Base-by-base conservation (phyloP, 2,797 vertebrate species). In the Fundulus diaphanus region DNA sequence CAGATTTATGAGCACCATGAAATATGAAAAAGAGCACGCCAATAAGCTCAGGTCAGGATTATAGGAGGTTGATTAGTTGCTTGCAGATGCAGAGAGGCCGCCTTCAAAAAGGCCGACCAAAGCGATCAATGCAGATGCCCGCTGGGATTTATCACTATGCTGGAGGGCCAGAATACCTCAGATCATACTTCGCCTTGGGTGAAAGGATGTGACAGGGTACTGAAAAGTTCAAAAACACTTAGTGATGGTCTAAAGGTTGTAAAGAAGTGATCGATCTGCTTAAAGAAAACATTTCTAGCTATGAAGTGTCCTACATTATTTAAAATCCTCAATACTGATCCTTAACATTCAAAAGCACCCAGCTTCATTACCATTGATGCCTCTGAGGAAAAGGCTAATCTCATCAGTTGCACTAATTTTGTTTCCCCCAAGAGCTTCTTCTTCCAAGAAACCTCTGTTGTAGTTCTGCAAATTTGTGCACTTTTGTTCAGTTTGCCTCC, bases 401-500 rank as follows among this genome's bases (percentile, higher is more conserved):
- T 76, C 74, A 46, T 72, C 49, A 65, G 51, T 61, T 24, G 24
- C 5, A 2, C 51, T 20, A 15, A 77, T 57, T 74, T 52, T 12
- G 70, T 61, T 80, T 44, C 72, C 44, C 31, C 70, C 13, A 27
- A 16, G 56, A 78, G 61, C 67, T 57, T 74, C 40, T 72, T 35
- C 72, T 72, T 83, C 59, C 68, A 77, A 73, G 44, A 81, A 79
- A 79, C 80, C 61, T 68, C 66, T 66, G 78, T 61, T 76, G 35
- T 31, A 54, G 18, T 82, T 87, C 68, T 81, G 63, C 54, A 82
- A 52, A 84, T 74, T 73, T 72, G 70, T 66, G 70, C 79, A 51
- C 73, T 22, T 46, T 56, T 49, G 68, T 73, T 76, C 72, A 59
- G 76, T 78, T 85, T 84, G 69, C 74, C 31, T 79, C 70, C 66